phyloP scores from a whole-genome alignment of 2,888 invertebrate genomes.

The Tiliacea aurago region DNA sequence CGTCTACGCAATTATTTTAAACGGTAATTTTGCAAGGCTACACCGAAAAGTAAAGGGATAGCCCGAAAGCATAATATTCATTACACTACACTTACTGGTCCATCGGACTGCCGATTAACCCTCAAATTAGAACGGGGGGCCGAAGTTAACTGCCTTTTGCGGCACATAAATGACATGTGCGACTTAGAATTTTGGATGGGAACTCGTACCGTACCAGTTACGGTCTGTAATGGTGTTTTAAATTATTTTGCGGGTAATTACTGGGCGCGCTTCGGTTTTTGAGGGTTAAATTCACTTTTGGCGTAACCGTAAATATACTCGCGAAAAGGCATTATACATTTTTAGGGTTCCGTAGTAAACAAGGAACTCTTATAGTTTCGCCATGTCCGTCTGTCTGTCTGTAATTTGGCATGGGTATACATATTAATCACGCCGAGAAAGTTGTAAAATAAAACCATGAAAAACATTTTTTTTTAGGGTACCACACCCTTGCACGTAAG shows the following conservation, averaged over 20 bases:
- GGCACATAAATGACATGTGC: slow-evolving; percentile 81
- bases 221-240: slow-evolving; percentile 69
- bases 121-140: slow-evolving; percentile 80
- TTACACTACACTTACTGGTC: slow-evolving; percentile 83
- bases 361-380: too few species aligned
- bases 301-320: slow-evolving; percentile 20
- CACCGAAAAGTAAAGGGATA: slow-evolving; percentile 70
- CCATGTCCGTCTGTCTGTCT: too few species aligned
- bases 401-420: too few species aligned
- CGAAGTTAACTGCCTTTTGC: slow-evolving; percentile 83
- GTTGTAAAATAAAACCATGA: too few species aligned
- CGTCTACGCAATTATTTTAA: slow-evolving; percentile 31
- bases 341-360: too few species aligned
- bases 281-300: slow-evolving; percentile 55
- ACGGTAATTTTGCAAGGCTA: slow-evolving; percentile 47
- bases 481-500: too few species aligned
- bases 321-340: neutral
- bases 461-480: too few species aligned
- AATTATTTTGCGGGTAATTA: slow-evolving; percentile 71
- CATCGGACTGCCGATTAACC: slow-evolving; percentile 84
- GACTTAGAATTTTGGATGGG: slow-evolving; percentile 70
- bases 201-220: slow-evolving; percentile 51
- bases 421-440: too few species aligned
- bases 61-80: slow-evolving; percentile 79
- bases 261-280: slow-evolving; percentile 59